Evolutionary conservation across 2,797 vertebrate species (phyloP), one percentile per base, ranked within the genome.

Genomic region (Sternarchorhynchus goeldii): DNA sequence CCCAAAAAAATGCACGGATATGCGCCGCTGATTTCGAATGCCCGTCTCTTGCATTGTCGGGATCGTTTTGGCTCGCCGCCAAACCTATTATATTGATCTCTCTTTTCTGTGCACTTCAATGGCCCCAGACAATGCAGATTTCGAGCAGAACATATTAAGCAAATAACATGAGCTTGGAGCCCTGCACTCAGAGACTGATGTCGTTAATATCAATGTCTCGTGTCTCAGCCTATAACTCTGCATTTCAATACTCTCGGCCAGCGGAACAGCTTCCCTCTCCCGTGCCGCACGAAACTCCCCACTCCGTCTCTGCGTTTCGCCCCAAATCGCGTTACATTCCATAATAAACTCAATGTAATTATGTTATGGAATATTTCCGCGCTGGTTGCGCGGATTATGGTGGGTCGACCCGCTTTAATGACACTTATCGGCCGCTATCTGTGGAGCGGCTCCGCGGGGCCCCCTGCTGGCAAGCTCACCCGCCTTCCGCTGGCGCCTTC

Each of bases 61-160:
- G 90, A 90, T 91, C 90, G 90, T 91, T 93, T 89, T 92, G 93
- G 92, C 92, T 89, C 84, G 81, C 86, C 85, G 89, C 92, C 93
- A 94, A 92, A 91, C 89, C 91, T 91, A 93, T 93, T 93, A 93
- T 93, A 94, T 93, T 93, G 92, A 93, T 94, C 92, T 93, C 92
- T 93, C 90, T 93, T 92, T 85, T 93, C 91, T 93, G 90, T 87
- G 89, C 89, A 89, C 91, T 93, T 93, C 91, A 93, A 92, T 92
- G 88, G 92, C 88, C 85, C 78, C 89, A 89, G 90, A 93, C 91
- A 93, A 94, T 91, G 91, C 88, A 88, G 91, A 92, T 93, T 93
- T 93, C 88, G 85, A 85, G 89, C 90, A 89, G 88, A 92, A 91
- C 91, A 93, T 93, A 93, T 93, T 93, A 93, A 90, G 90, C 87